phyloP scores from a whole-genome alignment of 2,113 vertebrate species.

The Kryptolebias marmoratus region DNA sequence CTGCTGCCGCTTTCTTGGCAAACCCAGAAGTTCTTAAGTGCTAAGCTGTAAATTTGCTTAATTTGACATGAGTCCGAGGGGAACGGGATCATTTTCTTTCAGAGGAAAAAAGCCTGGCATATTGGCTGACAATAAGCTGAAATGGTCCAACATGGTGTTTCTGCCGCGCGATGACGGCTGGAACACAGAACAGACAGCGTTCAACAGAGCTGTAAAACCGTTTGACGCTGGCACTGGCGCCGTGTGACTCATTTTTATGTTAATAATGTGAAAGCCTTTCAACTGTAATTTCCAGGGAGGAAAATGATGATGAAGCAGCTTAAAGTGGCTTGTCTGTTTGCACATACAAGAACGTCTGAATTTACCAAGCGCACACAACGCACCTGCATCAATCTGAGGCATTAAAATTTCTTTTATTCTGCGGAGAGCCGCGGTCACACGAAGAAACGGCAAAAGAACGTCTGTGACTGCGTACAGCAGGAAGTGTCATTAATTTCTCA shows the following conservation, averaged over 20 bases:
- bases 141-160: constrained; percentile 78
- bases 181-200: constrained; percentile 70
- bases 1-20: constrained; percentile 76
- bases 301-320: constrained; percentile 47
- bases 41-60: constrained; percentile 83
- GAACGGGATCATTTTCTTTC: constrained; percentile 77
- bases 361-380: constrained; percentile 10
- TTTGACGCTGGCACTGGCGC: constrained; percentile 57
- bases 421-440: background rate
- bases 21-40: constrained; percentile 80
- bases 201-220: constrained; percentile 71
- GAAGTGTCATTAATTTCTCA: constrained; percentile 14
- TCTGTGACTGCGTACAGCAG: background rate
- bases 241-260: constrained; percentile 69
- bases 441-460: background rate
- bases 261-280: constrained; percentile 51
- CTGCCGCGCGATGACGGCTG: constrained; percentile 64
- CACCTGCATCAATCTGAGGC: constrained; percentile 8
- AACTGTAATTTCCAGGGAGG: constrained; percentile 48
- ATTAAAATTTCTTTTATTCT: constrained; percentile 10
- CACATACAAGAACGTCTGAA: constrained; percentile 12
- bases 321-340: constrained; percentile 38
- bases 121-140: constrained; percentile 77
- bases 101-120: constrained; percentile 76
- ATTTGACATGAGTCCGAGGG: constrained; percentile 82